Conservation (phyloP, 2,113 vertebrate genomes). For the Rhinolophus sinicus region DNA sequence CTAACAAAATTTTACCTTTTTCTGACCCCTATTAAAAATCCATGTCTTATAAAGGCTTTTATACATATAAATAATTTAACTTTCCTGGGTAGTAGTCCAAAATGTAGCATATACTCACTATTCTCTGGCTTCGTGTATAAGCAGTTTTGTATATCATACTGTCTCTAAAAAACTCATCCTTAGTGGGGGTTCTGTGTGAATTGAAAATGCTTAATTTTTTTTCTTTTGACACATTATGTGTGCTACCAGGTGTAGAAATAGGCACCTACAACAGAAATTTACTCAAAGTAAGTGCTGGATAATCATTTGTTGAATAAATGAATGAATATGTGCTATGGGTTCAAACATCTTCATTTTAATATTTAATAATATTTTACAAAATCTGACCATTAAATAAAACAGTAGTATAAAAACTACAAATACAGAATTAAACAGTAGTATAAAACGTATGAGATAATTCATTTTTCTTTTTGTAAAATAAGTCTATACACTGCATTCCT, state of each 20-base stretch:
- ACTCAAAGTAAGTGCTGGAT: background rate
- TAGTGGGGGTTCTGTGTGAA: background rate
- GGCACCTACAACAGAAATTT: background rate
- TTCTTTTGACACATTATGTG: background rate
- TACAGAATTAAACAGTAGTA: background rate
- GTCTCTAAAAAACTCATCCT: background rate
- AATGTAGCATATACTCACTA: background rate
- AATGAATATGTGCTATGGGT: background rate
- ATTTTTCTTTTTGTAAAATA: background rate
- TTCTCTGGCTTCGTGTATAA: background rate
- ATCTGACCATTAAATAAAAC: background rate
- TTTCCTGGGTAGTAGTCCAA: background rate
- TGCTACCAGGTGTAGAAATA: background rate
- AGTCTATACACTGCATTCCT: background rate
- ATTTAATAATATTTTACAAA: slow-evolving; percentile 16
- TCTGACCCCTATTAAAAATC: background rate
- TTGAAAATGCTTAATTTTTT: background rate
- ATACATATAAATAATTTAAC: slow-evolving; percentile 11
- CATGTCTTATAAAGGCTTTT: background rate
- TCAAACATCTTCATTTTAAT: slow-evolving; percentile 36
- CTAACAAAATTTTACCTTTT: slow-evolving; percentile 6
- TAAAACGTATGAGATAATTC: background rate
- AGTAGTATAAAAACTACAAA: background rate
- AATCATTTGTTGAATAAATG: slow-evolving; percentile 49
- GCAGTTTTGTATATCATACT: background rate